Evolutionary conservation across 2,797 vertebrate genomes (phyloP), one percentile per base, ranked within the genome.

Genomic region (Sebastes alutus): DNA sequence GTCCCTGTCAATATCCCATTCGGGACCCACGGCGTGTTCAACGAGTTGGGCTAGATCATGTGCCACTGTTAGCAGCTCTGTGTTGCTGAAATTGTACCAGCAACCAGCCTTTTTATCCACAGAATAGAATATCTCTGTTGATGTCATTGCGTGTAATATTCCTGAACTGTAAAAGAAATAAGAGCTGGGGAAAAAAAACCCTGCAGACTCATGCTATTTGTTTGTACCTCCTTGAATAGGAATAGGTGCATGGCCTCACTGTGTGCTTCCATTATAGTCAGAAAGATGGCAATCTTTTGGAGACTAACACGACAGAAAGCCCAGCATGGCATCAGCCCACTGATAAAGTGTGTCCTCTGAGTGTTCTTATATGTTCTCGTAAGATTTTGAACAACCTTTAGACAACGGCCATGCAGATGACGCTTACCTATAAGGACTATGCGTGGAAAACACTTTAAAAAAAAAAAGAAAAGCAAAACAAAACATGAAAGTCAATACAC

Each of bases 1-100:
- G 97, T 98, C 1, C 93, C 96, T 13, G 96, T 98, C 85, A 94
- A 93, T 89, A 95, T 99, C 67, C 97, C 98, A 10, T 97, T 95
- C 1, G 97, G 97, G 13, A 98, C 97, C 88, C 98, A 99, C 0
- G 97, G 98, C 16, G 80, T 96, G 56, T 99, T 98, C 81, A 91
- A 95, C 64, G 77, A 91, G 58, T 90, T 72, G 88, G 85, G 80
- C 63, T 94, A 90, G 87, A 81, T 49, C 46, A 49, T 35, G 62
- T 58, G 71, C 72, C 22, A 29, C 55, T 68, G 62, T 69, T 80
- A 71, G 71, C 46, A 80, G 35, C 62, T 72, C 75, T 61, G 69
- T 8, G 29, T 46, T 68, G 62, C 77, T 80, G 56, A 87, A 85
- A 74, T 30, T 70, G 42, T 86, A 82, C 71, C 70, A 73, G 46